Percentiles rank a stretch among this genome's conserved stretches.
Evolutionary conservation across 2,113 vertebrate species (phyloP).

Genomic region (Sinocyclocheilus anshuiensis): DNA sequence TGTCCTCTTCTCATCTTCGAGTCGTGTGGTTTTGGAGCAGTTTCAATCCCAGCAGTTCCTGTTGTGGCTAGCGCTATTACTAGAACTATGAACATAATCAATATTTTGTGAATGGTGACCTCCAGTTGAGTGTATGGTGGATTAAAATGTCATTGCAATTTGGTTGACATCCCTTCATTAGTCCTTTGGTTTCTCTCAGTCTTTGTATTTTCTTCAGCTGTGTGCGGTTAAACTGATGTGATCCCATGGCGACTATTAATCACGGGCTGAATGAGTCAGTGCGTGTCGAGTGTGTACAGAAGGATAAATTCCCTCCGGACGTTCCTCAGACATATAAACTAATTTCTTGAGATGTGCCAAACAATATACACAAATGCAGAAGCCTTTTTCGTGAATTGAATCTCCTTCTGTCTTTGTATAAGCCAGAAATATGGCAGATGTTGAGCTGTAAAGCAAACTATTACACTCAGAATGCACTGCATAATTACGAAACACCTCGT

Average conservation of each 20-base stretch:
- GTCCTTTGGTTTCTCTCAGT: conserved; percentile 38
- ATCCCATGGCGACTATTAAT: conserved; percentile 50
- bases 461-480: not conserved
- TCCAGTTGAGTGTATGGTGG: conserved; percentile 36
- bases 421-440: not conserved
- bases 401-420: not conserved
- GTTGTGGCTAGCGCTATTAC: conserved; percentile 64
- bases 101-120: conserved; percentile 69
- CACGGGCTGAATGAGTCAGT: conserved; percentile 17
- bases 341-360: not conserved
- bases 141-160: conserved; percentile 32
- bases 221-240: conserved; percentile 43
- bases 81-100: conserved; percentile 65
- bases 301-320: not conserved
- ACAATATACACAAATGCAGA: conserved; percentile 5
- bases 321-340: not conserved
- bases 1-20: conserved; percentile 12
- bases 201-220: conserved; percentile 16
- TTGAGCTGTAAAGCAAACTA: not conserved
- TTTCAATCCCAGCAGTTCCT: conserved; percentile 65
- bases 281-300: conserved; percentile 8
- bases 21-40: conserved; percentile 42
- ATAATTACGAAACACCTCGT: not conserved
- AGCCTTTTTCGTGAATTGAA: conserved; percentile 12
- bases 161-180: conserved; percentile 7